Conservation (phyloP, 2,888 invertebrate species). For the Diplazon laetatorius region DNA sequence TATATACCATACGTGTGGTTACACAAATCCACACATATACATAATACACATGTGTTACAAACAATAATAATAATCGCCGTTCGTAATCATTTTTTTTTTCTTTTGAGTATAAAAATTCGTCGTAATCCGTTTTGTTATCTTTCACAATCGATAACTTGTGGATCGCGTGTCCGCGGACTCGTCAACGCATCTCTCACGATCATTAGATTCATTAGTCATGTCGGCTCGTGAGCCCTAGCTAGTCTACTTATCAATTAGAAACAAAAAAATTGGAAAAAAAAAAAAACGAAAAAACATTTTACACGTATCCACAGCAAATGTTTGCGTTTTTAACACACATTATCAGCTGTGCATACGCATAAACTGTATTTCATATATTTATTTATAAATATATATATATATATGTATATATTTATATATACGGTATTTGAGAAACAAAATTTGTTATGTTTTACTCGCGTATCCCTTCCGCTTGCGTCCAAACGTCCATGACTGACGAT, state of each 20-base stretch:
- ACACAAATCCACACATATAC: slow-evolving; percentile 63
- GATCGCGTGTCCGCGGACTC: too few species aligned
- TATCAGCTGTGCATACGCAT: slow-evolving; percentile 54
- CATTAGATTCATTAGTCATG: slow-evolving; percentile 73
- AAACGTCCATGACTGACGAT: slow-evolving; percentile 43
- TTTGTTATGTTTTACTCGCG: slow-evolving; percentile 66
- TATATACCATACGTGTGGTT: slow-evolving; percentile 40
- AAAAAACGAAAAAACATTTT: too few species aligned
- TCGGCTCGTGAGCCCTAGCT: slow-evolving; percentile 77
- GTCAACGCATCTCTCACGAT: slow-evolving; percentile 69
- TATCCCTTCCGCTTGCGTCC: too few species aligned
- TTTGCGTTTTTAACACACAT: slow-evolving; percentile 9
- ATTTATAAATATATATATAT: slow-evolving; percentile 67
- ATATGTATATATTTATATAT: slow-evolving; percentile 72
- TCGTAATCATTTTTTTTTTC: slow-evolving; percentile 73
- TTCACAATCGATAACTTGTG: slow-evolving; percentile 63
- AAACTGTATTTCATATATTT: slow-evolving; percentile 57
- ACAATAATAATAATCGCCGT: slow-evolving; percentile 74
- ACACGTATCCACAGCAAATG: slow-evolving; percentile 53
- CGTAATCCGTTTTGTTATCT: slow-evolving; percentile 69
- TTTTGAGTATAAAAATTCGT: slow-evolving; percentile 80
- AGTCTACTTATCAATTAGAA: slow-evolving; percentile 78
- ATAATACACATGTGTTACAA: slow-evolving; percentile 68
- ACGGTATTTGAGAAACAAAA: slow-evolving; percentile 71
- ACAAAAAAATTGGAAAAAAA: too few species aligned